Base-by-base conservation (phyloP, 2,113 vertebrate species). In the Aegypius monachus region DNA sequence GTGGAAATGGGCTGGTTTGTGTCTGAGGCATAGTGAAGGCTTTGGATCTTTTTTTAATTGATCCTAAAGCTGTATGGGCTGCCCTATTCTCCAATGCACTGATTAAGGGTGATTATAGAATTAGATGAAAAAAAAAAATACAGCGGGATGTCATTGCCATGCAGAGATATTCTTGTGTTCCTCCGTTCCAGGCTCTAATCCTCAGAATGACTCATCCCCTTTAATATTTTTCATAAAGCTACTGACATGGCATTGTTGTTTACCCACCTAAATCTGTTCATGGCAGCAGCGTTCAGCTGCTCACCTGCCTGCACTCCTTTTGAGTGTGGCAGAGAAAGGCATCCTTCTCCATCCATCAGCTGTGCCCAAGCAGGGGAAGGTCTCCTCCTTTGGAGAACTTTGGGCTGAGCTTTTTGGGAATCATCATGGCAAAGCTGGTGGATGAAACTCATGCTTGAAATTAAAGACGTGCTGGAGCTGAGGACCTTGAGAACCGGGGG, bases 151-250 rank as follows among this genome's bases (percentile, higher is more conserved):
- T 82, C 79, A 79, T 77, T 90, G 38, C 45, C 48, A 31, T 10
- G 45, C 63, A 92, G 83, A 86, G n/a, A 67, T 45, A 27, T 56
- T 62, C 63, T 26, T 31, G 59, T 56, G 83, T 36, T 78, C 86
- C 86, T 93, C 77, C 10, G 13, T 78, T 80, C 75, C 45, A 63
- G 80, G 45, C 91, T 93, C 58, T 67, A 82, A 92, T 88, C 85
- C 92, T 90, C 68, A 38, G 66, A 70, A 34, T 56, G 93, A 82
- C 56, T 97, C 91, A 65, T 73, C 34, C 71, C 65, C 71, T 59
- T 53, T 6, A 5, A 50, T 40, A 77, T 63, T 95, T 94, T 81
- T 74, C 89, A 38, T 31, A 8, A 89, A 94, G 72, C 80, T 82
- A 31, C 13, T 53, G 88, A 50, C 53, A 9, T 20, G 31, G 38